phyloP scores from a whole-genome alignment of 2,113 vertebrate genomes.

The Oreochromis niloticus region DNA sequence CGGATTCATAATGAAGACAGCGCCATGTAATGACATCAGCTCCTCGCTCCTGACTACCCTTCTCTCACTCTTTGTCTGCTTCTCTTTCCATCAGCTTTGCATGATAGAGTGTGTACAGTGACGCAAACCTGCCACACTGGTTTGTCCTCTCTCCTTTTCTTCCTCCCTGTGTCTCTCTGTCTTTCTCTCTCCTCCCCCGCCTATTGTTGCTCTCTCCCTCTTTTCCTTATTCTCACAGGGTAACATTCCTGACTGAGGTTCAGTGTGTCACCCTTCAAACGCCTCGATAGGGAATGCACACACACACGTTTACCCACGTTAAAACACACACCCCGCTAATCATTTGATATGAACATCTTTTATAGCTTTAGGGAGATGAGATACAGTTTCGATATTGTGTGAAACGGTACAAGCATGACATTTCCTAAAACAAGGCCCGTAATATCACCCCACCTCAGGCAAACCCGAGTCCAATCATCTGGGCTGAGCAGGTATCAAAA shows the following conservation, averaged over 20 bases:
- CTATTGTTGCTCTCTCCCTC: conserved; percentile 50
- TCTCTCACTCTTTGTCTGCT: background rate
- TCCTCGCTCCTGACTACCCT: background rate
- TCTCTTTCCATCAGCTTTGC: conserved; percentile 56
- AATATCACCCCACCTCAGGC: conserved; percentile 13
- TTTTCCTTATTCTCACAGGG: conserved; percentile 51
- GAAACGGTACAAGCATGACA: background rate
- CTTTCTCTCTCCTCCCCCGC: conserved; percentile 51
- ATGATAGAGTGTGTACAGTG: conserved; percentile 60
- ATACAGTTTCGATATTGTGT: background rate
- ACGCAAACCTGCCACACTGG: conserved; percentile 70
- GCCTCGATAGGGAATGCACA: background rate
- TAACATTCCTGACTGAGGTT: conserved; percentile 54
- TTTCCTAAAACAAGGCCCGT: background rate
- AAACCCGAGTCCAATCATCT: background rate
- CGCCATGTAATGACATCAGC: conserved; percentile 28
- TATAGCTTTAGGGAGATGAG: conserved; percentile 4
- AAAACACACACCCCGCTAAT: background rate
- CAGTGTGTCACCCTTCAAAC: conserved; percentile 20
- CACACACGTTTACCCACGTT: background rate
- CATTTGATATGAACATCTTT: conserved; percentile 21
- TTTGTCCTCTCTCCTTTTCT: conserved; percentile 37
- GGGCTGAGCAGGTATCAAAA: conserved; percentile 30
- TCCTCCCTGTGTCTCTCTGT: background rate
- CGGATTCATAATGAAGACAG: background rate